Base-by-base conservation (phyloP, 1,140 invertebrate species). In the Vollenhovia emeryi region DNA sequence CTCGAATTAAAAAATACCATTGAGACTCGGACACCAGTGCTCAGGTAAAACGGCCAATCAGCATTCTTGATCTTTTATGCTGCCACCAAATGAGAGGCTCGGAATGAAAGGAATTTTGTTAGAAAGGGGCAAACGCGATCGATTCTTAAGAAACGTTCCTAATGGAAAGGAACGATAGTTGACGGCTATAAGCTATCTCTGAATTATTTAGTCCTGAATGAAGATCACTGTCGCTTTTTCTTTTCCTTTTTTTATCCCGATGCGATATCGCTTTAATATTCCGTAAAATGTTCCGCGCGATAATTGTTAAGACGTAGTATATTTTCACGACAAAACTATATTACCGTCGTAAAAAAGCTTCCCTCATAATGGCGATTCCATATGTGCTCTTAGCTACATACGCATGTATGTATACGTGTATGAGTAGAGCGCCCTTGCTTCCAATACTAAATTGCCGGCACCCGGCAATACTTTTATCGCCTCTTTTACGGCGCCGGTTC, bases 401-500 rank as follows among this genome's bases (percentile, higher is more conserved):
- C 18, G 2, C 24, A 40, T 3, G 11, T 55, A 40, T 3, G 11
- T 55, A 13, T 43, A 4, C 18, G 27, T 60, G 55, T 50, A 24
- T 30, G 18, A 40, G 15, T 69, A 24, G 36, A 80, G 18, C 24
- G 55, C 36, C 55, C 52, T 66, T 84, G 27, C 69, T 13, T 75
- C 73, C 66, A 85, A 87, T 90, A 87, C 84, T 85, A 90, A 90
- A 87, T 89, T 85, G 86, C 75, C 18, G 48, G n/a, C 4, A 71
- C 40, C 59, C 21, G 80, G 87, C 75, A 85, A 90, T 90, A 90
- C 88, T 89, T 90, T 90, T 90, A 90, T 89, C 87, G 87, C 66
- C 9, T 36, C 85, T 87, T 90, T 90, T 90, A 89, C 69, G 85
- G 30, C 68, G 57, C n/a, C 59, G 57, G 60, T 50, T 7, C 45